phyloP scores from a whole-genome alignment of 2,888 invertebrate genomes.

The Drosophila glabriapex region DNA sequence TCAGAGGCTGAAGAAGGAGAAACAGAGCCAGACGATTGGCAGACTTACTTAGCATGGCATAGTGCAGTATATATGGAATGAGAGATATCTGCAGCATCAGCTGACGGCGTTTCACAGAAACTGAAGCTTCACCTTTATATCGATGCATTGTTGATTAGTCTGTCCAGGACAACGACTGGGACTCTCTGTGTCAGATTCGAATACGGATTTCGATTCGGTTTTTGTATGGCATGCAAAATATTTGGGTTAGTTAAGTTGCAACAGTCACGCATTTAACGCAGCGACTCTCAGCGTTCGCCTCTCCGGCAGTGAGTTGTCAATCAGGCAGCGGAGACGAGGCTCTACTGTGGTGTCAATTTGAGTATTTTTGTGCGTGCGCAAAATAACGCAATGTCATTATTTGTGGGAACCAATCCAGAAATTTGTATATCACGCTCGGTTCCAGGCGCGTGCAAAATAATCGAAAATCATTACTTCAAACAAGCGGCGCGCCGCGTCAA shows the following conservation, averaged over 20 bases:
- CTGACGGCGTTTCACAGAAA: constrained; percentile 59
- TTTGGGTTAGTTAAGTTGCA: constrained; percentile 60
- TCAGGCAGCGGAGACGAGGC: constrained; percentile 42
- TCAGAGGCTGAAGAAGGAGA: constrained; percentile 24
- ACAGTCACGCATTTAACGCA: constrained; percentile 63
- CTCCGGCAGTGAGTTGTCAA: constrained; percentile 64
- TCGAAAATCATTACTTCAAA: constrained; percentile 73
- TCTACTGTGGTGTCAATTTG: constrained; percentile 37
- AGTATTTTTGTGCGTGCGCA: constrained; percentile 25
- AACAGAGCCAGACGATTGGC: constrained; percentile 35
- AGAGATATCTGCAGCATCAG: constrained; percentile 57
- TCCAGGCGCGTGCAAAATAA: constrained; percentile 52
- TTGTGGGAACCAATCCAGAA: constrained; percentile 76
- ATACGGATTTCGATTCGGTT: constrained; percentile 12
- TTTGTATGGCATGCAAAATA: constrained; percentile 46
- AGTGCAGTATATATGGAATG: constrained; percentile 15
- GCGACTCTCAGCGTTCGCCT: not conserved
- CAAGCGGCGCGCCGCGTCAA: constrained; percentile 55
- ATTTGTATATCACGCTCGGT: constrained; percentile 54
- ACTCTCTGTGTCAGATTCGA: constrained; percentile 1
- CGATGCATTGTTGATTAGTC: constrained; percentile 74
- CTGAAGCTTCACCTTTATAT: constrained; percentile 53
- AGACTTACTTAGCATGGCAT: constrained; percentile 40
- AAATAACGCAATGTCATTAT: constrained; percentile 75
- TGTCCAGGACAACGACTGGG: constrained; percentile 23